Percentiles rank a stretch among this genome's conserved stretches.
Evolutionary conservation across 2,113 vertebrate genomes (phyloP).

Genomic region (Nycticebus coucang): DNA sequence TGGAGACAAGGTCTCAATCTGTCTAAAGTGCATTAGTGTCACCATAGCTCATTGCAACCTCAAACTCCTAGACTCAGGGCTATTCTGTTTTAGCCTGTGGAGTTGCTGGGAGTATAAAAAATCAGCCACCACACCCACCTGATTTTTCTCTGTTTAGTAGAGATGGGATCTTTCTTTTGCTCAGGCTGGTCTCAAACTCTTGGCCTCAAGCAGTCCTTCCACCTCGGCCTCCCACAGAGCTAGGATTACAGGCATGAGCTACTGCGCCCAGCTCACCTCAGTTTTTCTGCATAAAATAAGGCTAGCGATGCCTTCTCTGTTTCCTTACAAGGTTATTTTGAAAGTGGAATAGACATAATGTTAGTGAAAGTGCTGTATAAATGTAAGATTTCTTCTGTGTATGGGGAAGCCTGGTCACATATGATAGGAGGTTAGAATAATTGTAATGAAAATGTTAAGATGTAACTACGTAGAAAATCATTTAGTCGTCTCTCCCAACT

Average conservation of each 20-base stretch:
- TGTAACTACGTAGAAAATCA: slow-evolving; percentile 2
- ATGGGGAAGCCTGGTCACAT: neutral
- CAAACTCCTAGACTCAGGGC: too few species aligned
- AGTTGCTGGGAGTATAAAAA: too few species aligned
- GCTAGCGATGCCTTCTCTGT: neutral
- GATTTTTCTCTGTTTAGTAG: too few species aligned
- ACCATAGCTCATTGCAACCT: too few species aligned
- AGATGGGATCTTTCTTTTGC: too few species aligned
- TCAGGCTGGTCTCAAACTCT: too few species aligned
- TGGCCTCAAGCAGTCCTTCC: too few species aligned
- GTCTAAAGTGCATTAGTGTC: too few species aligned
- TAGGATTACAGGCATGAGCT: too few species aligned
- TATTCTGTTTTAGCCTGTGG: too few species aligned
- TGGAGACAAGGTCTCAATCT: neutral
- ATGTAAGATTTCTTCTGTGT: slow-evolving; percentile 18
- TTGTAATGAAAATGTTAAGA: slow-evolving; percentile 53
- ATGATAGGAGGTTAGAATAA: slow-evolving; percentile 22
- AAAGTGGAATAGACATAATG: slow-evolving; percentile 26
- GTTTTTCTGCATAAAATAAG: slow-evolving; percentile 51
- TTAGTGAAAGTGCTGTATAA: neutral
- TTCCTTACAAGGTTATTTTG: slow-evolving; percentile 39
- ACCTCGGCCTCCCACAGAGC: too few species aligned
- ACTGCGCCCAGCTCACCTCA: neutral
- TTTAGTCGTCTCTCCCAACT: slow-evolving; percentile 19
- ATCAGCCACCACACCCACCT: too few species aligned